A percentile compares a stretch with the other conserved stretches of the same genome.
These are phyloP conservation scores for Pardosa pseudoannulata DNA, from an alignment of 2,888 invertebrate species.

Conservation along the genomic window DNA sequence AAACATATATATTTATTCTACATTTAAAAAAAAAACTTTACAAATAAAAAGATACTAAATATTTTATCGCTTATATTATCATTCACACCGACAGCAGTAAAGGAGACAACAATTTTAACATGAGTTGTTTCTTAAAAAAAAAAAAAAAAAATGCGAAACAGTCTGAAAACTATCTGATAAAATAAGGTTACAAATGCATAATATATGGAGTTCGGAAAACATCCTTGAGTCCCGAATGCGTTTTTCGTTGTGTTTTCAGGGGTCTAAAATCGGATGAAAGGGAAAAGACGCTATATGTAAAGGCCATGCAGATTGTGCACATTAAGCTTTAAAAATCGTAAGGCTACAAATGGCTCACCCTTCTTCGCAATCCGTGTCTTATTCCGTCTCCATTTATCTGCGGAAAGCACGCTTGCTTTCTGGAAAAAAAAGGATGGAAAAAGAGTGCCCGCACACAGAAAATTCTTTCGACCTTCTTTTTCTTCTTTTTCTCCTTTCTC, in stretches of 20 bases:
- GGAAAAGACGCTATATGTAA: constrained; percentile 54
- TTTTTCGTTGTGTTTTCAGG: constrained; percentile 32
- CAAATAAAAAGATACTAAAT: too few relatives aligned
- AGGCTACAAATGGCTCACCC: constrained; percentile 71
- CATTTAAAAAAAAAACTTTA: too few relatives aligned
- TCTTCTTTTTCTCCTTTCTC: background rate
- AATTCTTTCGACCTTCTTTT: constrained; percentile 17
- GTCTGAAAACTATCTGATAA: constrained; percentile 31
- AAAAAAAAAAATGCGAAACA: background rate
- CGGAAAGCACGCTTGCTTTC: constrained; percentile 45
- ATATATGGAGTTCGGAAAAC: constrained; percentile 58
- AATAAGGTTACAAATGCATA: constrained; percentile 62
- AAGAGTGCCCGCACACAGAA: constrained; percentile 49
- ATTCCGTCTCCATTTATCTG: constrained; percentile 71
- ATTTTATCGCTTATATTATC: too few relatives aligned
- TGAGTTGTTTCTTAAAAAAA: too few relatives aligned
- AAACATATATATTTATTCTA: too few relatives aligned
- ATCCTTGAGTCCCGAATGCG: constrained; percentile 35
- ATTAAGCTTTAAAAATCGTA: constrained; percentile 70
- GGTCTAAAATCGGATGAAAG: constrained; percentile 67
- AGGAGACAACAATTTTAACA: background rate
- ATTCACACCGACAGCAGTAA: too few relatives aligned
- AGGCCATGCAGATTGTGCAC: constrained; percentile 71
- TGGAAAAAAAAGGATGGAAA: constrained; percentile 27
- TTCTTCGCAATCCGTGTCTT: constrained; percentile 69